Evolutionary conservation across 2,113 vertebrate species (phyloP).

Genomic region (Alligator sinensis): DNA sequence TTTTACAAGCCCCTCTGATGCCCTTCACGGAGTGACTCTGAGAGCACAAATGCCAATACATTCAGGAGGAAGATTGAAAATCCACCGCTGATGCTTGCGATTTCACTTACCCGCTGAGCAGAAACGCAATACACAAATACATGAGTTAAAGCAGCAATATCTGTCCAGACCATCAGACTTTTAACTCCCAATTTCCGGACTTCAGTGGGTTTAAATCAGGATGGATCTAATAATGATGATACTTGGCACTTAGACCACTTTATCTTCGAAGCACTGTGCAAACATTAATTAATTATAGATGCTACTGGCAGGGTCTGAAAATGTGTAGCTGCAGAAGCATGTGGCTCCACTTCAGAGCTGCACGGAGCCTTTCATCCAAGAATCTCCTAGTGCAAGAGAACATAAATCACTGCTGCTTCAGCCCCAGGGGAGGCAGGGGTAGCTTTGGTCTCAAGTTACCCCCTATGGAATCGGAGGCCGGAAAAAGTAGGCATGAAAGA

Average conservation of each 20-base stretch:
- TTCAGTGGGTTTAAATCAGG: slow-evolving; percentile 54
- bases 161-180: slow-evolving; percentile 42
- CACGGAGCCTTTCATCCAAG: background rate
- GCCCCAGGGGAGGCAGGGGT: background rate
- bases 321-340: slow-evolving; percentile 30
- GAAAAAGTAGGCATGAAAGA: background rate
- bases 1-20: fast-evolving
- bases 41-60: background rate
- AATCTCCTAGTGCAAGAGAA: background rate
- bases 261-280: slow-evolving; percentile 63
- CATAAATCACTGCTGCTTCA: background rate
- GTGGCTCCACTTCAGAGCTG: background rate
- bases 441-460: fast-evolving
- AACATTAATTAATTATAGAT: slow-evolving; percentile 67
- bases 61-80: slow-evolving; percentile 32
- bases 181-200: slow-evolving; percentile 54
- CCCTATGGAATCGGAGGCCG: background rate
- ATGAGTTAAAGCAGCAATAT: background rate
- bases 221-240: slow-evolving; percentile 48
- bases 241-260: slow-evolving; percentile 52
- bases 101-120: background rate
- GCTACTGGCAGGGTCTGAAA: background rate
- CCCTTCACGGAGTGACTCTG: background rate
- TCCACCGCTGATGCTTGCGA: background rate
- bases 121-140: background rate